phyloP scores from a whole-genome alignment of 2,888 invertebrate genomes.

The Nysson spinosus region DNA sequence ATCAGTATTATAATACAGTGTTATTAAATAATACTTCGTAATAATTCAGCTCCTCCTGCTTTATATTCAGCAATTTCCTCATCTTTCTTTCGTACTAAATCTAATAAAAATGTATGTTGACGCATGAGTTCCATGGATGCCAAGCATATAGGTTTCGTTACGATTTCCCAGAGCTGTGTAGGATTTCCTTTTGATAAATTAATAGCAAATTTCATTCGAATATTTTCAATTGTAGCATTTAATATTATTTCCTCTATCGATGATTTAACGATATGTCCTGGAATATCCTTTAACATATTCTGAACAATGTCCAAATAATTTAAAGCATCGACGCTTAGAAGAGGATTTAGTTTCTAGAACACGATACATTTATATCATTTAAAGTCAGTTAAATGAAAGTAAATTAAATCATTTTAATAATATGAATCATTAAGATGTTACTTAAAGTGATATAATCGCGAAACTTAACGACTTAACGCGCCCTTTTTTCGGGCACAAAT shows the following conservation, averaged over 20 bases:
- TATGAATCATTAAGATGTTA: not conserved
- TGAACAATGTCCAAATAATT: slow-evolving; percentile 56
- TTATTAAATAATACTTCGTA: slow-evolving; percentile 60
- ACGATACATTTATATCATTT: not conserved
- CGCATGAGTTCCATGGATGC: slow-evolving; percentile 58
- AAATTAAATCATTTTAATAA: not conserved
- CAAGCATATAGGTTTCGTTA: slow-evolving; percentile 65
- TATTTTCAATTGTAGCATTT: slow-evolving; percentile 57
- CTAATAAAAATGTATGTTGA: slow-evolving; percentile 59
- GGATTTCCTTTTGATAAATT: slow-evolving; percentile 58
- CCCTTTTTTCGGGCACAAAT: too few relatives aligned
- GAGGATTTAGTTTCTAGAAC: slow-evolving; percentile 67
- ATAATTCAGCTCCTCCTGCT: slow-evolving; percentile 67
- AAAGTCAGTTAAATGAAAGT: not conserved
- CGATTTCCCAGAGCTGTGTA: slow-evolving; percentile 60
- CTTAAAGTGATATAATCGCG: too few relatives aligned
- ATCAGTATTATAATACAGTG: not conserved
- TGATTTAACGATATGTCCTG: slow-evolving; percentile 47
- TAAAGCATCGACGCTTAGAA: slow-evolving; percentile 57
- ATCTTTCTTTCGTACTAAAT: slow-evolving; percentile 69
- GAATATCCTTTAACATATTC: slow-evolving; percentile 61
- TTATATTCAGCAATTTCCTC: slow-evolving; percentile 71
- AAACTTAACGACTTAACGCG: too few relatives aligned
- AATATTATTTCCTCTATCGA: slow-evolving; percentile 58
- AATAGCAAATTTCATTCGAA: slow-evolving; percentile 64